A percentile compares a stretch with the other conserved stretches of the same genome.
Evolutionary conservation across 2,888 invertebrate species (phyloP).

Genomic region (Pteria penguin): DNA sequence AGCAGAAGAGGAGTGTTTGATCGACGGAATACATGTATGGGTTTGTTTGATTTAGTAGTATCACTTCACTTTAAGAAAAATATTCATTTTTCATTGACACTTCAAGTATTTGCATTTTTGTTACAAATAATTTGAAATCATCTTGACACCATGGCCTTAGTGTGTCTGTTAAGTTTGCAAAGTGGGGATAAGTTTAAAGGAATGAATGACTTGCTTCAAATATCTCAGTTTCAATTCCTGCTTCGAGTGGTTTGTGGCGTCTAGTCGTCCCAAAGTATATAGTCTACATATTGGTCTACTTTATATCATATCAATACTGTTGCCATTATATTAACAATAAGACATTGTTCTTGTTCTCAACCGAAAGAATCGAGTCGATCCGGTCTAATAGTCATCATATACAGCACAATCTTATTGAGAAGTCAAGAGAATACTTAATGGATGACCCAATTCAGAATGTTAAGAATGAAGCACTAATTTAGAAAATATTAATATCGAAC

Average conservation of each 20-base stretch:
- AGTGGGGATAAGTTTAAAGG: background rate
- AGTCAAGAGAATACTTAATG: no score
- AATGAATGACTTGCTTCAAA: background rate
- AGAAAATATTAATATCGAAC: no score
- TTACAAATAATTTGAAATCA: conserved; percentile 19
- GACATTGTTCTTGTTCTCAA: no score
- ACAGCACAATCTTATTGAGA: no score
- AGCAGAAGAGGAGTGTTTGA: background rate
- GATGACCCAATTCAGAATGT: no score
- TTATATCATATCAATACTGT: no score
- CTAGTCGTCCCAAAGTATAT: conserved; percentile 14
- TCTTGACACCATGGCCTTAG: conserved; percentile 20
- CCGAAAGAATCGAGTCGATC: no score
- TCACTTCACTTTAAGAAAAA: conserved; percentile 39
- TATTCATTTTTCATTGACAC: conserved; percentile 32
- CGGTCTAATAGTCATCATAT: no score
- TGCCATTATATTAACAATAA: no score
- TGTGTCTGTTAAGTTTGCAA: background rate
- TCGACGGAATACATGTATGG: background rate
- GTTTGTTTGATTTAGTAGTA: conserved; percentile 27
- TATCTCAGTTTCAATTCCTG: conserved; percentile 19
- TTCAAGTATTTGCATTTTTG: conserved; percentile 31
- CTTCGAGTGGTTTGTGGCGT: conserved; percentile 25
- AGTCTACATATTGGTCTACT: no score
- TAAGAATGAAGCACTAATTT: no score